Percentiles rank a stretch among this genome's conserved stretches.
phyloP scores from a whole-genome alignment of 2,797 vertebrate species.

The Pseudocheirus occidentalis region DNA sequence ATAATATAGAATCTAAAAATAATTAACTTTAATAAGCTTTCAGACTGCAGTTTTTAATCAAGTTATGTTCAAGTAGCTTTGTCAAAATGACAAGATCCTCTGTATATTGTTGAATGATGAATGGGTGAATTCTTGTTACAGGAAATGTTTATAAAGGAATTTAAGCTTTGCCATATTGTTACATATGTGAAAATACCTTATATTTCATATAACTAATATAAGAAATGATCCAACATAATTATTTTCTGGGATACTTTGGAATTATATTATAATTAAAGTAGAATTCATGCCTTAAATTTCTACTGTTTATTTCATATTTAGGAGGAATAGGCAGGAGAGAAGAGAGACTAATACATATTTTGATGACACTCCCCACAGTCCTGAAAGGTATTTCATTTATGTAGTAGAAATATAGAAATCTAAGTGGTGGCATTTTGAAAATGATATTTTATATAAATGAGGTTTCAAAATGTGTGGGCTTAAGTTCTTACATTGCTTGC shows the following conservation, averaged over 20 bases:
- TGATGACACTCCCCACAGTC: conserved; percentile 82
- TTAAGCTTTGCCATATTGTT: neutral
- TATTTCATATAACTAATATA: neutral
- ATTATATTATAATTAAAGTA: conserved; percentile 74
- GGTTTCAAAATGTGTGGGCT: neutral
- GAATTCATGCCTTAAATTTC: conserved; percentile 68
- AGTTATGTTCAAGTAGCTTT: neutral
- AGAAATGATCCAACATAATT: neutral
- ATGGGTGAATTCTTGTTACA: neutral
- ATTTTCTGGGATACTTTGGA: neutral
- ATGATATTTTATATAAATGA: conserved; percentile 19
- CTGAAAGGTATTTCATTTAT: conserved; percentile 84
- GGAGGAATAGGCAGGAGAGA: conserved; percentile 87
- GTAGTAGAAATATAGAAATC: conserved; percentile 74
- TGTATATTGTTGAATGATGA: neutral
- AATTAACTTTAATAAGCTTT: neutral
- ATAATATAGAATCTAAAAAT: neutral
- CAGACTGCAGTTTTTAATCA: neutral
- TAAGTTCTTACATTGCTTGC: neutral
- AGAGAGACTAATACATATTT: conserved; percentile 84
- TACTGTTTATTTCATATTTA: conserved; percentile 84
- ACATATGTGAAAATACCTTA: neutral
- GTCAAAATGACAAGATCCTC: neutral
- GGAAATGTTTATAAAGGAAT: neutral
- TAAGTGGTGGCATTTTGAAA: conserved; percentile 53